Evolutionary conservation across 1,140 invertebrate genomes (phyloP).

Genomic region (Amyelois transitella): DNA sequence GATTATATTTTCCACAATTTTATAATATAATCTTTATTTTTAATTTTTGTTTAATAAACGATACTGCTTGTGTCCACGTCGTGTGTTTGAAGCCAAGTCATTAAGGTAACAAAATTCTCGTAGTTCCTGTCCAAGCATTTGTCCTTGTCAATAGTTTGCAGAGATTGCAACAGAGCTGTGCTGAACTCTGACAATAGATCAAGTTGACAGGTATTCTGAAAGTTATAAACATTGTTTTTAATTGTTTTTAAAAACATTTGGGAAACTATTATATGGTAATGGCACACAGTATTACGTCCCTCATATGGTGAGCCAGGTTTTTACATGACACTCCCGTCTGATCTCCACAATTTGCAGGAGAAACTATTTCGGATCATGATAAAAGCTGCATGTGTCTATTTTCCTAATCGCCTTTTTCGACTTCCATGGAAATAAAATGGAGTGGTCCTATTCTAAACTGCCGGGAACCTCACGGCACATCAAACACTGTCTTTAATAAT

Average conservation of each 20-base stretch:
- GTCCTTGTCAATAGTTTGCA: conserved; percentile 3
- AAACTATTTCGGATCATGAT: background rate
- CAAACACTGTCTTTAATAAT: background rate
- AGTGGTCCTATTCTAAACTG: too few relatives aligned
- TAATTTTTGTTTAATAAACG: background rate
- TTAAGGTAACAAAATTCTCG: conserved; percentile 1
- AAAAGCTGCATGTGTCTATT: background rate
- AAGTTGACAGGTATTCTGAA: conserved; percentile 3
- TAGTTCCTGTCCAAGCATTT: conserved; percentile 3
- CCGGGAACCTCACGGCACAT: too few relatives aligned
- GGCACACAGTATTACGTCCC: background rate
- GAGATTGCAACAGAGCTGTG: background rate
- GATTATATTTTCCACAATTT: too few relatives aligned
- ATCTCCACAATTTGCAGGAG: background rate
- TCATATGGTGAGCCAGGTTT: background rate
- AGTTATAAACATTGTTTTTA: background rate
- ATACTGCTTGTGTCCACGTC: conserved; percentile 1
- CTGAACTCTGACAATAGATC: conserved; percentile 4
- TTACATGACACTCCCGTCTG: background rate
- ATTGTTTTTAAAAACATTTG: background rate
- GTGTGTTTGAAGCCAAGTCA: conserved; percentile 2
- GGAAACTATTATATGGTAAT: background rate
- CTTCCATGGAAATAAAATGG: too few relatives aligned
- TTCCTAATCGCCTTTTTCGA: too few relatives aligned
- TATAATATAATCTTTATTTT: too few relatives aligned